Base-by-base conservation (phyloP, 2,888 invertebrate species). In the Cartodere bifasciata region DNA sequence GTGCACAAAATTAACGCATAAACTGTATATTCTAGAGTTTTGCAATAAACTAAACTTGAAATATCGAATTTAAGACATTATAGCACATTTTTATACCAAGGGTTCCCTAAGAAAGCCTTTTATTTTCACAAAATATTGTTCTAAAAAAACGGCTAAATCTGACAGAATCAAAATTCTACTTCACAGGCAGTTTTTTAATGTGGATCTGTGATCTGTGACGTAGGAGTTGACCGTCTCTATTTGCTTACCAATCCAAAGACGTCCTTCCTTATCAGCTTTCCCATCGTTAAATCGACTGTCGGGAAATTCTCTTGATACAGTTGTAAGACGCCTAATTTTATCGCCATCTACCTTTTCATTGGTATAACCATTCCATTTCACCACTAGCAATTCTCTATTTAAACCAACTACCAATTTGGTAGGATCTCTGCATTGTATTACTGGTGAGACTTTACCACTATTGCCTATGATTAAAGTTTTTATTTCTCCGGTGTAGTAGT, bases 251-350 rank as follows among this genome's bases (percentile, higher is more conserved):
- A 67, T 62, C 70, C 70, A 71, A 2, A 72, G 48, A 11, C 69
- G 50, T 16, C 72, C 72, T 13, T 47, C 45, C 13, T 57, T 55
- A 44, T 73, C 72, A 13, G 70, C 71, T 52, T 73, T 74, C 14
- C 67, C 72, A 51, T 73, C 73, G 43, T 73, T 74, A 41, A 71
- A 65, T 35, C 69, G 50, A 40, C 65, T 65, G 7, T 51, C 47
- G 2, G 53, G 60, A 43, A 62, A 63, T 34, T 62, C 53, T 1
- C 46, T 41, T 6, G 69, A 68, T 0, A 69, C 62, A 1, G 58
- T 56, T 5, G 53, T 44, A n/a, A 71, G 37, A 10, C 44, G 41
- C 35, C 49, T 16, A 22, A 38, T 26, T n/a, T n/a, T n/a, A n/a
- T n/a, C n/a, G n/a, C n/a, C n/a, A n/a, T n/a, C n/a, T n/a, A n/a